Conservation (phyloP, 2,797 vertebrate species). For the Myotis vivesi region DNA sequence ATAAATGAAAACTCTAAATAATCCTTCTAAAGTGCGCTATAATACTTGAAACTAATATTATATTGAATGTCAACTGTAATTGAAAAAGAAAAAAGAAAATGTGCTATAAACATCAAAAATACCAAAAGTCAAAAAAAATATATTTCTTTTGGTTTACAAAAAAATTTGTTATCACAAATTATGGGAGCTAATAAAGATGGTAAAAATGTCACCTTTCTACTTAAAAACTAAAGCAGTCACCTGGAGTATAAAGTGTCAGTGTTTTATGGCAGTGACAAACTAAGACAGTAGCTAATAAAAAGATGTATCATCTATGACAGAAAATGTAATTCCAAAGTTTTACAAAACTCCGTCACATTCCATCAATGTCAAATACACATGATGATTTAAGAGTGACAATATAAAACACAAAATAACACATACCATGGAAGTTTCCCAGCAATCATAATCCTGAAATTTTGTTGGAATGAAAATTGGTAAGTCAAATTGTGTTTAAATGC, state of each 20-base stretch:
- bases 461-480: not conserved
- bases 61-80: not conserved
- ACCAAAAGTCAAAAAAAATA: not conserved
- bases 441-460: not conserved
- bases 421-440: not conserved
- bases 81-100: not conserved
- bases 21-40: not conserved
- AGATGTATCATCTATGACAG: not conserved
- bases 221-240: slow-evolving; percentile 3
- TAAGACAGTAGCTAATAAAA: not conserved
- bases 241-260: not conserved
- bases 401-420: not conserved
- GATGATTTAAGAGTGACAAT: not conserved
- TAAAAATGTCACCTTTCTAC: not conserved
- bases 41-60: not conserved
- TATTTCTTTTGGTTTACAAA: not conserved
- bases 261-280: not conserved
- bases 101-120: not conserved
- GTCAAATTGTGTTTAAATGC: not conserved
- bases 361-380: slow-evolving; percentile 20
- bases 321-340: slow-evolving; percentile 35
- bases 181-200: not conserved
- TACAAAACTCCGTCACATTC: not conserved
- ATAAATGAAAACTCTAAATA: not conserved
- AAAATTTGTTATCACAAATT: not conserved